phyloP scores from a whole-genome alignment of 1,140 invertebrate genomes.

The Antheraea pernyi region DNA sequence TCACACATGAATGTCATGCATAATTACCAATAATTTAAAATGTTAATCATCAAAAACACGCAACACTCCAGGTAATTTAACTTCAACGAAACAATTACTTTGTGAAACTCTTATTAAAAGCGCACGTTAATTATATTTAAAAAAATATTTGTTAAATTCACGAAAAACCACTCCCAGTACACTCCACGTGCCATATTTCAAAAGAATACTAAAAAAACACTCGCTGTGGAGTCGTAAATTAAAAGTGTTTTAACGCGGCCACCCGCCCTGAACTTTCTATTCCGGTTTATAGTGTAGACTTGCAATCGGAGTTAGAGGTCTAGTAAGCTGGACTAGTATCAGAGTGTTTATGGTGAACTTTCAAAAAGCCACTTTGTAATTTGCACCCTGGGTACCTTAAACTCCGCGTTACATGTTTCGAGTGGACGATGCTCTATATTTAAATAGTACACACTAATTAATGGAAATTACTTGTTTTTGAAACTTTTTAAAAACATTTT shows the following conservation, averaged over 20 bases:
- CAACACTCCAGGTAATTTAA: neutral
- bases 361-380: constrained; percentile 39
- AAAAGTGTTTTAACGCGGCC: constrained; percentile 34
- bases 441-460: neutral
- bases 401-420: neutral
- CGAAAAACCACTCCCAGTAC: constrained; percentile 1
- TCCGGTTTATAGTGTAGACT: neutral
- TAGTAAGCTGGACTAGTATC: constrained; percentile 19
- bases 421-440: neutral
- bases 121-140: neutral
- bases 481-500: no score
- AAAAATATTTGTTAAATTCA: neutral
- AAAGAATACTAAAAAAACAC: constrained; percentile 26
- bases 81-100: neutral
- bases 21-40: no score
- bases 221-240: constrained; percentile 39
- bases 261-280: constrained; percentile 25
- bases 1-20: no score
- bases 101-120: neutral
- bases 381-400: constrained; percentile 25
- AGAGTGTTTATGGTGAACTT: constrained; percentile 27
- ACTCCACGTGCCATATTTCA: constrained; percentile 16
- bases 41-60: neutral
- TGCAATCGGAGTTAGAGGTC: constrained; percentile 3
- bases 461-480: neutral